phyloP scores from a whole-genome alignment of 2,113 vertebrate species.

The Epinephelus fuscoguttatus region DNA sequence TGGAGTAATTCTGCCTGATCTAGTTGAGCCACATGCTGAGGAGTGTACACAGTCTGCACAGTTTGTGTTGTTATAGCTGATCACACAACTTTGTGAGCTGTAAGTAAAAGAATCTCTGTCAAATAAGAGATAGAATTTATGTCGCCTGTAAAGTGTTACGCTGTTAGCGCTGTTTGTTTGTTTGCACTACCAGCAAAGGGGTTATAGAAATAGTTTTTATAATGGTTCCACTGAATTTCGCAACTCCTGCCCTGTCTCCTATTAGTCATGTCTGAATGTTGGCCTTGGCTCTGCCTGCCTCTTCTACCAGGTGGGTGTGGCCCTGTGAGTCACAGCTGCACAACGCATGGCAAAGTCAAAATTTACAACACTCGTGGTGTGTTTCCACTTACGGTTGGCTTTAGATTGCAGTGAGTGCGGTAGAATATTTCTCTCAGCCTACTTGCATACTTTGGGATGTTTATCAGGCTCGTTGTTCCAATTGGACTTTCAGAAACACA shows the following conservation, averaged over 20 bases:
- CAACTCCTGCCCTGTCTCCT: conserved; percentile 22
- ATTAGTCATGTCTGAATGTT: conserved; percentile 46
- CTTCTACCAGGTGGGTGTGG: conserved; percentile 66
- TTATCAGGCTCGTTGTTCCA: not conserved
- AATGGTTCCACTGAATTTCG: not conserved
- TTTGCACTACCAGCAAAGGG: not conserved
- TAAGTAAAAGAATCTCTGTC: not conserved
- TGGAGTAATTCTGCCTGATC: conserved; percentile 47
- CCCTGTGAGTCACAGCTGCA: conserved; percentile 57
- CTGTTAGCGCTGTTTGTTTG: not conserved
- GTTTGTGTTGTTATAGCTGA: too few relatives aligned
- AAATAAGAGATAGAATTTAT: not conserved
- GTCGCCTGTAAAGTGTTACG: not conserved
- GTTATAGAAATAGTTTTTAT: not conserved
- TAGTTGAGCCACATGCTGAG: conserved; percentile 37
- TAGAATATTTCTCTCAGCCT: not conserved
- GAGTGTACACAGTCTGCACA: conserved; percentile 1
- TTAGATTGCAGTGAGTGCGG: not conserved
- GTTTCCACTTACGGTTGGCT: conserved; percentile 49
- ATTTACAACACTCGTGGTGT: conserved; percentile 47
- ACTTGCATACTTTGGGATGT: conserved; percentile 34
- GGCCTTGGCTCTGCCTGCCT: conserved; percentile 1
- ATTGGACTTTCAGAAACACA: conserved; percentile 31
- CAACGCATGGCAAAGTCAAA: conserved; percentile 28
- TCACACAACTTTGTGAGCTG: too few relatives aligned